phyloP scores from a whole-genome alignment of 2,888 invertebrate genomes.

The Sturmia bella region DNA sequence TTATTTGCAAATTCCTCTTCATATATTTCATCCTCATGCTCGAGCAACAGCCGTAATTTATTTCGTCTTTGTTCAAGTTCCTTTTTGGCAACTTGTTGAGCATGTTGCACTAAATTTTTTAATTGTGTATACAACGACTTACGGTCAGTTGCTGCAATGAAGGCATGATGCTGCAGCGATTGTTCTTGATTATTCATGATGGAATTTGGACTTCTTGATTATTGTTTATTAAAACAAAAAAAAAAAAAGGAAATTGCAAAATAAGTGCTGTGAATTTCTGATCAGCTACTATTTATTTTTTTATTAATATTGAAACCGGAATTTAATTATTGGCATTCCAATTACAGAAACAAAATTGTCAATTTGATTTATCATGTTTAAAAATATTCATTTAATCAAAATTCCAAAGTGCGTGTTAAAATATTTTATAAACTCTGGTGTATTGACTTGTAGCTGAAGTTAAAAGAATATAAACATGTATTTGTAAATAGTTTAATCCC shows the following conservation, averaged over 20 bases:
- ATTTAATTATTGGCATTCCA: constrained; percentile 42
- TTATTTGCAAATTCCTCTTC: constrained; percentile 77
- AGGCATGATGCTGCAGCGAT: constrained; percentile 73
- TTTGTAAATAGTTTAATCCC: too few relatives aligned
- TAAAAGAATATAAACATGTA: too few relatives aligned
- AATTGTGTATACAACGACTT: constrained; percentile 77
- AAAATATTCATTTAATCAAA: constrained; percentile 8
- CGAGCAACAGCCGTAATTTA: constrained; percentile 73
- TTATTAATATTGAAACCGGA: neutral
- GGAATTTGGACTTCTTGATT: constrained; percentile 47
- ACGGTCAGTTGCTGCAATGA: constrained; percentile 76
- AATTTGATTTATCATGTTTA: constrained; percentile 53
- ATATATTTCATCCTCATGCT: constrained; percentile 76
- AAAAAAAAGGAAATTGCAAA: constrained; percentile 15
- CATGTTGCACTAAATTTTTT: constrained; percentile 76
- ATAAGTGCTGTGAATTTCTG: constrained; percentile 26
- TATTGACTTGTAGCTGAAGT: too few relatives aligned
- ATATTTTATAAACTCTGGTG: neutral
- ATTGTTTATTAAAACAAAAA: constrained; percentile 23
- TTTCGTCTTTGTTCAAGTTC: constrained; percentile 75
- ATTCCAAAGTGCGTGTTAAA: constrained; percentile 3
- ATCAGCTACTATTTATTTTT: constrained; percentile 3
- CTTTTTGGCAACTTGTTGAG: constrained; percentile 73
- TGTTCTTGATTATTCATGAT: constrained; percentile 45
- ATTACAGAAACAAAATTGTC: constrained; percentile 53